Percentiles rank a stretch among this genome's conserved stretches.
phyloP scores from a whole-genome alignment of 1,140 invertebrate genomes.

The Conus ventricosus region DNA sequence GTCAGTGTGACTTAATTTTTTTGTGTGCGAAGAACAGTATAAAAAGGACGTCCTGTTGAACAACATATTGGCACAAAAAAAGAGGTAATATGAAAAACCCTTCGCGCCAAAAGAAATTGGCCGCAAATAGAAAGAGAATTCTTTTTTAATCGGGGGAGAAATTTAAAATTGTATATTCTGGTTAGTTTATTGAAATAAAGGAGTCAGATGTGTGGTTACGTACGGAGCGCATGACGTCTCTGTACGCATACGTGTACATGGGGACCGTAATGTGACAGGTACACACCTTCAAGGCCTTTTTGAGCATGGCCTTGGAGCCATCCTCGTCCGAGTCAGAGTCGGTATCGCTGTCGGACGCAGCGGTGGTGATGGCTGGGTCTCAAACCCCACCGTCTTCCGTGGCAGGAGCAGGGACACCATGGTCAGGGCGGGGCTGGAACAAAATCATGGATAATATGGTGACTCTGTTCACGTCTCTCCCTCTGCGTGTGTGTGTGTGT shows the following conservation, averaged over 20 bases:
- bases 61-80: too few species aligned
- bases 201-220: background rate
- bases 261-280: background rate
- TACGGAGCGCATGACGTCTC: background rate
- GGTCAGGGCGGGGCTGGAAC: background rate
- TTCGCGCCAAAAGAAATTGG: too few species aligned
- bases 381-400: slow-evolving; percentile 20
- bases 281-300: slow-evolving; percentile 4
- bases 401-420: slow-evolving; percentile 25
- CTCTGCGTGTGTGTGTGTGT: too few species aligned
- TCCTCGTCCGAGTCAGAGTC: slow-evolving; percentile 2
- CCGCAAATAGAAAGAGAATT: too few species aligned
- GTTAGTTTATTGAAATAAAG: too few species aligned
- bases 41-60: too few species aligned
- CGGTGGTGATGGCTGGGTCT: background rate
- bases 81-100: too few species aligned
- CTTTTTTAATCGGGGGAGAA: too few species aligned
- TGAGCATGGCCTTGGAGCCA: background rate
- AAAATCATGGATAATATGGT: background rate
- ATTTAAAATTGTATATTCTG: too few species aligned
- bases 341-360: too few species aligned
- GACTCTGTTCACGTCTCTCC: background rate
- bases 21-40: too few species aligned
- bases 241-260: background rate
- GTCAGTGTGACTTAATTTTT: too few species aligned